Base-by-base conservation (phyloP, 2,888 invertebrate genomes). In the Trichopria drosophilae region DNA sequence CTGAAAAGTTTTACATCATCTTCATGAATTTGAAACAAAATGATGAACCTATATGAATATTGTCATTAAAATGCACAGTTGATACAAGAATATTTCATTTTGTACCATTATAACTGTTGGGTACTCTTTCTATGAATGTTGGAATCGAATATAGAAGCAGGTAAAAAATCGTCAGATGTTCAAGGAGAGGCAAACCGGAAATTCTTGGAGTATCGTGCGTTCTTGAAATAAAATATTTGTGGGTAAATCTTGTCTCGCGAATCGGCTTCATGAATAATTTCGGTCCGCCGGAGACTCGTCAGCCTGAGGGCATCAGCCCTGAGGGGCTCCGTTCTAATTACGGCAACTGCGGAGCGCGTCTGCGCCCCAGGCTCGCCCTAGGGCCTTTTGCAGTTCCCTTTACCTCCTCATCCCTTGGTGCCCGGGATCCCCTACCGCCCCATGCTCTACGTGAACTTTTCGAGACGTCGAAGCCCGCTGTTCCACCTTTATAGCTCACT, bases 311-410 rank as follows among this genome's bases (percentile, higher is more conserved):
- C 46, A 43, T 55, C 43, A 43, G 53, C 57, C 72, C 63, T 49
- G 52, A 40, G 69, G 74, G 71, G 63, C 67, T 69, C 66, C 67
- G 72, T 74, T 75, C 75, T 75, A 75, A 75, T 75, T 75, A 75
- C 73, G 72, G 71, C 67, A 64, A 72, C 71, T 71, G 71, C 69
- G 64, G 67, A 70, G 62, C 63, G 62, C 66, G 64, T 68, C 67
- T 68, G 63, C 58, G 66, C 72, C 66, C 51, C 40, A 39, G 57
- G 72, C 64, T 45, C 53, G 56, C 59, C 71, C 65, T 46, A 55
- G 48, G 66, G 68, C 63, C 54, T 58, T 64, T 65, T 54, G 62
- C 64, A 64, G 63, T 67, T 62, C 63, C 59, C 54, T 53, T 44
- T 53, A 39, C 55, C 53, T 37, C 53, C 35, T 42, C 24, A 37